phyloP scores from a whole-genome alignment of 2,888 invertebrate genomes.

The Oscheius onirici region DNA sequence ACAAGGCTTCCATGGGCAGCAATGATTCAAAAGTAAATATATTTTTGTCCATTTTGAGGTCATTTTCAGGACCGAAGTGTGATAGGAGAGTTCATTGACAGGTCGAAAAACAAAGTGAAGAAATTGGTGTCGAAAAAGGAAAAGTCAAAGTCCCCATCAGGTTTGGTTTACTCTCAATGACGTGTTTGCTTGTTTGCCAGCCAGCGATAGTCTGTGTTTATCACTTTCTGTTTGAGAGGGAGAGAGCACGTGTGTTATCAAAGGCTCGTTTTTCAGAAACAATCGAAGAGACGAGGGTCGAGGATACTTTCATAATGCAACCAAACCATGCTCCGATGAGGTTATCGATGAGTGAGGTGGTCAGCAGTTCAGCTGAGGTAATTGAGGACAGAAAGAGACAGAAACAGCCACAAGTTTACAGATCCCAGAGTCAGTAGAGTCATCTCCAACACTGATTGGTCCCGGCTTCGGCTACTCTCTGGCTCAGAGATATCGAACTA shows the following conservation, averaged over 20 bases:
- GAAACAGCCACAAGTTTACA: no score
- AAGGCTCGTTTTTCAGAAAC: neutral
- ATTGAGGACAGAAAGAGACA: neutral
- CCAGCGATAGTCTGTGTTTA: neutral
- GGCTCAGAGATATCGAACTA: slow-evolving; percentile 40
- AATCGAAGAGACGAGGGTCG: neutral
- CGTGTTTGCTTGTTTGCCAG: neutral
- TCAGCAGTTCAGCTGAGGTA: slow-evolving; percentile 20
- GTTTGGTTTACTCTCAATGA: slow-evolving; percentile 4
- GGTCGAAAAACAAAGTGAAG: slow-evolving; percentile 51
- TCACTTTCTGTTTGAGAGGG: neutral
- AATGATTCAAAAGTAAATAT: slow-evolving; percentile 36
- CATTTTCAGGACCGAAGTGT: slow-evolving; percentile 44
- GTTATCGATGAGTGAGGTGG: neutral
- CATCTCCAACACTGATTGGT: slow-evolving; percentile 36
- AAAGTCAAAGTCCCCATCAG: slow-evolving; percentile 42
- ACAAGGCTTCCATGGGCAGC: slow-evolving; percentile 42
- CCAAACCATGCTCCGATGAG: neutral
- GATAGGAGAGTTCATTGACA: slow-evolving; percentile 53
- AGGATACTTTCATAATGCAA: no score
- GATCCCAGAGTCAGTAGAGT: neutral
- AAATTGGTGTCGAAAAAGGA: slow-evolving; percentile 43
- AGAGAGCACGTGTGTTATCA: neutral
- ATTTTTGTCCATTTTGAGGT: neutral
- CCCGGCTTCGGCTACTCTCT: slow-evolving; percentile 44